Evolutionary conservation across 1,140 invertebrate species (phyloP).

Genomic region (Lepidotrigona ventralis): DNA sequence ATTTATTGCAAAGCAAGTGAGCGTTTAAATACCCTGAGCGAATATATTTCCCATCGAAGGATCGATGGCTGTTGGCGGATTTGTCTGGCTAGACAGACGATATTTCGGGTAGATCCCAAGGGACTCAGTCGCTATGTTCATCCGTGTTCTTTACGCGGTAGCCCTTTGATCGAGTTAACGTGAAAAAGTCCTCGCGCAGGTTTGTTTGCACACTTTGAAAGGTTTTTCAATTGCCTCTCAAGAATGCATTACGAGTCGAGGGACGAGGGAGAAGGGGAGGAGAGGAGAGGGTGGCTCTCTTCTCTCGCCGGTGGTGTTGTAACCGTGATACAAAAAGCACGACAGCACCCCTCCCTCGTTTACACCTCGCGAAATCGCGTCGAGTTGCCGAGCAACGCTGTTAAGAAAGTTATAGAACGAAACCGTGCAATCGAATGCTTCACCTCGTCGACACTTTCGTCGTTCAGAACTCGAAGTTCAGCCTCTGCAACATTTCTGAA

Average conservation of each 20-base stretch:
- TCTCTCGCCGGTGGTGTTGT: background rate
- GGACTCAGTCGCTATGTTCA: background rate
- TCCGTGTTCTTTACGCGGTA: too few relatives aligned
- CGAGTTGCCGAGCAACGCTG: background rate
- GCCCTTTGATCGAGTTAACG: conserved; percentile 62
- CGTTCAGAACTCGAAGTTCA: too few relatives aligned
- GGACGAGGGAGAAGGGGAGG: too few relatives aligned
- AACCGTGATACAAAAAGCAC: conserved; percentile 13
- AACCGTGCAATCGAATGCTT: background rate
- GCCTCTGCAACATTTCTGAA: too few relatives aligned
- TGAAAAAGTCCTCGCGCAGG: conserved; percentile 28
- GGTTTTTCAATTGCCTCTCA: conserved; percentile 48
- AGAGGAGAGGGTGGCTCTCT: too few relatives aligned
- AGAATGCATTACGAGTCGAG: conserved; percentile 37
- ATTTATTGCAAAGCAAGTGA: conserved; percentile 30
- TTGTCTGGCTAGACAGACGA: conserved; percentile 8
- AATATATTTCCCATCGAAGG: conserved; percentile 43
- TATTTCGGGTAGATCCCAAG: background rate
- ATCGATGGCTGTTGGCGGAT: conserved; percentile 29
- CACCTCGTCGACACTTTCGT: background rate
- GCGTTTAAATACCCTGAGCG: background rate
- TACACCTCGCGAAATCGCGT: background rate
- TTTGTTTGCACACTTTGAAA: conserved; percentile 57
- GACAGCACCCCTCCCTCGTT: background rate
- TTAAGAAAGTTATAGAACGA: background rate